Evolutionary conservation across 2,797 vertebrate species (phyloP).

Genomic region (Dryobates pubescens): DNA sequence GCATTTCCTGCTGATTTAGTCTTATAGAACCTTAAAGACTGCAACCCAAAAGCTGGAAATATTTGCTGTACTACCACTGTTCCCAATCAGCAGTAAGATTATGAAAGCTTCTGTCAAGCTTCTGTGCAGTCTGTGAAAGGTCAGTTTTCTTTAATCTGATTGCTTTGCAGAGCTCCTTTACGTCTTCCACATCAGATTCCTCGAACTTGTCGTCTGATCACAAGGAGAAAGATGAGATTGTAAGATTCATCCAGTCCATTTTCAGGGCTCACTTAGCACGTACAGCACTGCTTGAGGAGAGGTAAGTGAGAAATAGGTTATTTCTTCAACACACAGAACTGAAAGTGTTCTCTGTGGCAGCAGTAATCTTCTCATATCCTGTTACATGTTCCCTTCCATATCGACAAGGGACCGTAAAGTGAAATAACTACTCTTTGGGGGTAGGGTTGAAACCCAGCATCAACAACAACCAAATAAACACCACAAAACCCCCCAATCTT

Average conservation of each 20-base stretch:
- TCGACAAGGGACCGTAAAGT: neutral
- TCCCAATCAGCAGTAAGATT: neutral
- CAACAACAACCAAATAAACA: neutral
- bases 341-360: neutral
- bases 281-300: constrained; percentile 60
- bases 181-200: neutral
- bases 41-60: neutral
- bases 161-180: constrained; percentile 34
- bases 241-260: constrained; percentile 83
- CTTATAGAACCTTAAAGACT: neutral
- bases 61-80: neutral
- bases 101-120: neutral
- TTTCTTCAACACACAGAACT: neutral
- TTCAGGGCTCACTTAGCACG: constrained; percentile 87
- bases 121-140: neutral
- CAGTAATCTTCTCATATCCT: neutral
- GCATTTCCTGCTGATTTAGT: constrained; percentile 37
- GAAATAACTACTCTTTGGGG: neutral
- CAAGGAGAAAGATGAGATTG: constrained; percentile 66
- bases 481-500: too few species aligned
- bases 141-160: constrained; percentile 19
- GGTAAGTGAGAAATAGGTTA: constrained; percentile 70
- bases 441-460: too few species aligned
- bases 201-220: neutral
- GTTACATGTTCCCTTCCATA: neutral